Percentiles rank a stretch among this genome's conserved stretches.
These are phyloP conservation scores for Drosophila prolongata DNA, from an alignment of 2,888 invertebrate genomes.

Conservation along the genomic window DNA sequence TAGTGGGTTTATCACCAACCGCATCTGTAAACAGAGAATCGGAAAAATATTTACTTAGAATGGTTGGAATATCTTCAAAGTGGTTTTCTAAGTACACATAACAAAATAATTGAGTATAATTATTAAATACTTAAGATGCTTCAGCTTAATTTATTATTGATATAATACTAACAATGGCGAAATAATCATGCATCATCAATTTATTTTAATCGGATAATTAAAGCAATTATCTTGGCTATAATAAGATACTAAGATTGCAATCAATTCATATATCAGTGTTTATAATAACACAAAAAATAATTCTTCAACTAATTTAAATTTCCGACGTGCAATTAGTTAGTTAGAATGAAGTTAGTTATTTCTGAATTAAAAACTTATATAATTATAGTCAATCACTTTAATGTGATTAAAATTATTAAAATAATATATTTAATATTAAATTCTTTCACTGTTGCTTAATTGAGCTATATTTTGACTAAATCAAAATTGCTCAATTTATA, in stretches of 20 bases:
- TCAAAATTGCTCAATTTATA: not conserved
- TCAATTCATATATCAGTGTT: not conserved
- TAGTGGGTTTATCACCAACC: slow-evolving; percentile 73
- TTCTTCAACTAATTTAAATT: not conserved
- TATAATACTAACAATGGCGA: not conserved
- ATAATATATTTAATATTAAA: no score
- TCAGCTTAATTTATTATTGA: not conserved
- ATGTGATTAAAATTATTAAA: no score
- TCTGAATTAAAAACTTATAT: no score
- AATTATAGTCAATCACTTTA: no score
- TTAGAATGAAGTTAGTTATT: no score
- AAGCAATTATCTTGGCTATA: not conserved
- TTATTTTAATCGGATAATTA: not conserved
- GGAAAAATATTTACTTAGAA: slow-evolving; percentile 27
- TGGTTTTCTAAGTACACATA: slow-evolving; percentile 4
- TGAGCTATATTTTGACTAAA: not conserved
- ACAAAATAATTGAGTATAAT: slow-evolving; percentile 8
- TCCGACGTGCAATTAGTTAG: no score
- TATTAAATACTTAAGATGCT: not conserved
- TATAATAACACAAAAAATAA: no score
- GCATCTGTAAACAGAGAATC: slow-evolving; percentile 60
- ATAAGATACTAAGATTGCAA: no score
- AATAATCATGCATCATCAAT: not conserved
- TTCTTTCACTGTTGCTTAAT: no score
- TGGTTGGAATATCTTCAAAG: slow-evolving; percentile 7